phyloP scores from a whole-genome alignment of 2,113 vertebrate species.

The Coryphaenoides rupestris region DNA sequence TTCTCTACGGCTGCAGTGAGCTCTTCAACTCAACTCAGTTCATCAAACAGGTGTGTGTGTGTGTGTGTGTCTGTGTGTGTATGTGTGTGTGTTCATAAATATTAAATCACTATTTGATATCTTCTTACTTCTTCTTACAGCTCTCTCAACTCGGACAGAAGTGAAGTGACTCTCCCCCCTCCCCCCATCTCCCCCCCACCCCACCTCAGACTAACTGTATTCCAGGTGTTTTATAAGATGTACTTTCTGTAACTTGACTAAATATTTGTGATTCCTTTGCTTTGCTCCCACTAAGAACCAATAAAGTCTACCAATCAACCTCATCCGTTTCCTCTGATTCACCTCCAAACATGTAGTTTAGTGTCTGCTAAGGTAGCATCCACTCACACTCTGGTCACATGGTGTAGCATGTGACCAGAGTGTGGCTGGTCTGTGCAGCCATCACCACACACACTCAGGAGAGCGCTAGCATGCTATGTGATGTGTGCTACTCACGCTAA shows the following conservation, averaged over 20 bases:
- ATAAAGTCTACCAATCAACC: conserved; percentile 70
- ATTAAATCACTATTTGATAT: background rate
- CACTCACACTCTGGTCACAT: too few species aligned
- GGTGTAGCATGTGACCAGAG: too few species aligned
- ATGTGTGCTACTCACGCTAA: too few species aligned
- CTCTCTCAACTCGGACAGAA: conserved; percentile 93
- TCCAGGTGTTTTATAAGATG: conserved; percentile 75
- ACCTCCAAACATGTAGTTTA: background rate
- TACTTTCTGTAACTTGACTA: conserved; percentile 43
- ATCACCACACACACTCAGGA: too few species aligned
- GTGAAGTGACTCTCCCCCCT: conserved; percentile 1
- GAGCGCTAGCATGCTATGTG: too few species aligned
- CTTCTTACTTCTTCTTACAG: conserved; percentile 70
- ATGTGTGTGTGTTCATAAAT: background rate
- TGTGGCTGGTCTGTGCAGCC: too few species aligned
- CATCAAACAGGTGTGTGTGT: conserved; percentile 84
- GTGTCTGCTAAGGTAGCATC: background rate
- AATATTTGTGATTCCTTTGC: conserved; percentile 61
- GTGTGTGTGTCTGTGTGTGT: conserved; percentile 4
- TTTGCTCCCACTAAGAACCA: conserved; percentile 59
- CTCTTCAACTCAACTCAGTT: conserved; percentile 95
- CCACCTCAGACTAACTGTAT: conserved; percentile 39
- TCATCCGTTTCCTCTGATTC: conserved; percentile 10
- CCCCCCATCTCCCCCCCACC: background rate
- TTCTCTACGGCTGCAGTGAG: conserved; percentile 96